These are phyloP conservation scores for Uloborus diversus DNA, from an alignment of 1,140 invertebrate species.

Conservation along the genomic window DNA sequence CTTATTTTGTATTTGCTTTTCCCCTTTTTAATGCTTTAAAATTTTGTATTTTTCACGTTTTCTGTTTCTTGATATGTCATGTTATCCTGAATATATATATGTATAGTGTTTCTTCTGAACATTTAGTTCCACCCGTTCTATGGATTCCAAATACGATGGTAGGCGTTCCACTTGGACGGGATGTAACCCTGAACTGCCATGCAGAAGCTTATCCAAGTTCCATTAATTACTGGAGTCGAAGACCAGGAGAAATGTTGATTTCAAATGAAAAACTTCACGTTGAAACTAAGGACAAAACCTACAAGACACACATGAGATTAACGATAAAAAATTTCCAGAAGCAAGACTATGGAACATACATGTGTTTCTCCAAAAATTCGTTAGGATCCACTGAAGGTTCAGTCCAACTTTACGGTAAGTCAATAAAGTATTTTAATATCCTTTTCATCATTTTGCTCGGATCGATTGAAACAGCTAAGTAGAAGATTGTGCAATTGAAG, in stretches of 20 bases:
- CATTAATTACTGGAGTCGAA: conserved; percentile 63
- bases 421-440: too few species aligned
- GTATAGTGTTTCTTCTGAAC: too few species aligned
- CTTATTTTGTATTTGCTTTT: too few species aligned
- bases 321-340: conserved; percentile 66
- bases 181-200: conserved; percentile 81
- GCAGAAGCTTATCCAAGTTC: conserved; percentile 88
- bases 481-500: too few species aligned
- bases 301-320: conserved; percentile 54
- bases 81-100: too few species aligned
- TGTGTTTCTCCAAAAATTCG: conserved; percentile 92
- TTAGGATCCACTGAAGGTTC: conserved; percentile 89
- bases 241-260: conserved; percentile 84
- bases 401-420: conserved; percentile 88
- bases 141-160: conserved; percentile 68
- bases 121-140: conserved; percentile 68
- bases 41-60: too few species aligned
- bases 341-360: conserved; percentile 84
- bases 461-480: too few species aligned
- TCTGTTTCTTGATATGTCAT: too few species aligned
- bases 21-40: too few species aligned
- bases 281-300: conserved; percentile 25
- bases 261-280: conserved; percentile 81
- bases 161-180: conserved; percentile 82
- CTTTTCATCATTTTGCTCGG: too few species aligned